Percentiles rank a stretch among this genome's conserved stretches.
Conservation (phyloP, 2,797 vertebrate genomes). For the Propithecus deckenii region DNA sequence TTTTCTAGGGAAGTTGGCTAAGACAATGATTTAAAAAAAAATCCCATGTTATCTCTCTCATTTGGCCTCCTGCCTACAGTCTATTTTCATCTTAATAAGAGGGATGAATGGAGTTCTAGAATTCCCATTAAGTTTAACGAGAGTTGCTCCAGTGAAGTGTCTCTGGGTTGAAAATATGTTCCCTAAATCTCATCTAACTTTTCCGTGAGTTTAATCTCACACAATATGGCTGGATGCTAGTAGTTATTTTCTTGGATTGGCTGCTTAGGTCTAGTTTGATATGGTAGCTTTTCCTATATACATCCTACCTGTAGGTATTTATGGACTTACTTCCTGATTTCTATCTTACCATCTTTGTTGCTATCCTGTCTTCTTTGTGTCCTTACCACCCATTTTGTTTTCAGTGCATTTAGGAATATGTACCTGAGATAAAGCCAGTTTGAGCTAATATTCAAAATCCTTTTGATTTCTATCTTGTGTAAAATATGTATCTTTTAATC, state of each 20-base stretch:
- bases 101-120: not conserved
- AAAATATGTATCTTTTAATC: slow-evolving; percentile 38
- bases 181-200: not conserved
- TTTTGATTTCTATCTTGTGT: slow-evolving; percentile 8
- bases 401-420: not conserved
- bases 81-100: not conserved
- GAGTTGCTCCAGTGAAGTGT: not conserved
- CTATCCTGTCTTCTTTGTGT: not conserved
- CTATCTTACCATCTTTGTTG: not conserved
- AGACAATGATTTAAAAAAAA: not conserved
- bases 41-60: not conserved
- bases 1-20: not conserved
- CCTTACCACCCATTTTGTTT: not conserved
- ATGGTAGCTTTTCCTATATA: not conserved
- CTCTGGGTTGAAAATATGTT: not conserved
- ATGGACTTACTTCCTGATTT: not conserved
- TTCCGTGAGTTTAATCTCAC: not conserved
- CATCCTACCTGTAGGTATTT: not conserved
- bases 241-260: not conserved
- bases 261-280: not conserved
- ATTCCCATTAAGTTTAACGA: not conserved
- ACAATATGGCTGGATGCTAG: not conserved
- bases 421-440: not conserved
- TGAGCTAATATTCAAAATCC: not conserved
- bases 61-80: not conserved